phyloP scores from a whole-genome alignment of 2,113 vertebrate genomes.

The Ovis canadensis region DNA sequence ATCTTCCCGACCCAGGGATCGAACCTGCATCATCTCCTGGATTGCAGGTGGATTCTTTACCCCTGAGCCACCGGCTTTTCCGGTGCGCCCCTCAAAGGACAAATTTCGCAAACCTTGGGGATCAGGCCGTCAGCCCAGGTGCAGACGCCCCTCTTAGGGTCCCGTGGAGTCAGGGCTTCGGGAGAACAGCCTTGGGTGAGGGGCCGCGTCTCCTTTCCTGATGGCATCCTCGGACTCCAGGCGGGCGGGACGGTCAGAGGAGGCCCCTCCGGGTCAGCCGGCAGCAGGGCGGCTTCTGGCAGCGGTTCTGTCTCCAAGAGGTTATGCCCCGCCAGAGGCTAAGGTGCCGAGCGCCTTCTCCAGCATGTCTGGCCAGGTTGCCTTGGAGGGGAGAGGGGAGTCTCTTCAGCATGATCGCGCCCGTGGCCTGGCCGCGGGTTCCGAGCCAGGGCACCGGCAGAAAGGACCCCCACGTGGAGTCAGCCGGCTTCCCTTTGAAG shows the following conservation, averaged over 20 bases:
- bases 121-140: neutral
- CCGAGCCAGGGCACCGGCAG: accelerated
- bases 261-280: neutral
- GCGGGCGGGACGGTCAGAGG: neutral
- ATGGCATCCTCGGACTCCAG: neutral
- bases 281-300: neutral
- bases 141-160: neutral
- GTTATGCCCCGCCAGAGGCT: neutral
- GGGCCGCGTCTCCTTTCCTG: neutral
- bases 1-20: neutral
- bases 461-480: accelerated
- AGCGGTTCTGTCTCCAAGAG: neutral
- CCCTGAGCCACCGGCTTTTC: neutral
- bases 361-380: accelerated
- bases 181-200: neutral
- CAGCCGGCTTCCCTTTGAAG: neutral
- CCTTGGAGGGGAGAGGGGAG: neutral
- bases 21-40: neutral
- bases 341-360: neutral
- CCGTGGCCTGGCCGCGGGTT: neutral
- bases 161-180: neutral
- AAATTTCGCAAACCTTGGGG: accelerated
- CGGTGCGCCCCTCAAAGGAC: accelerated
- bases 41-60: neutral
- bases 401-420: accelerated